Conservation (phyloP, 1,140 invertebrate genomes). For the Lepidurus packardi region DNA sequence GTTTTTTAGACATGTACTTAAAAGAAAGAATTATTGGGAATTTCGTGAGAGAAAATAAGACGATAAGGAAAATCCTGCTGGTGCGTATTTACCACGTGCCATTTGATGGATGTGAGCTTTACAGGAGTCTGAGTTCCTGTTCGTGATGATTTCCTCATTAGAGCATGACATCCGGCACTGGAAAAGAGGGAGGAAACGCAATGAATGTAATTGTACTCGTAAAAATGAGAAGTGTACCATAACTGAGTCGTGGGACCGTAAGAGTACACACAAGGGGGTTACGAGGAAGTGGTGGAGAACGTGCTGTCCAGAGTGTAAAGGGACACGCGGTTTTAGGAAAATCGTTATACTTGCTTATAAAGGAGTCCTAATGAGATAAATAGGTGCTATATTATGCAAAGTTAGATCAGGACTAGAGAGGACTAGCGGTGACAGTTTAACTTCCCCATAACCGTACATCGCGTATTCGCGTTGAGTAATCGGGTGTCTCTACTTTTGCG, state of each 20-base stretch:
- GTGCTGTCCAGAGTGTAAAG: too few relatives aligned
- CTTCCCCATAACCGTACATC: too few relatives aligned
- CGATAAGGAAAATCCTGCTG: neutral
- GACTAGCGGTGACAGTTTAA: too few relatives aligned
- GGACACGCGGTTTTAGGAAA: too few relatives aligned
- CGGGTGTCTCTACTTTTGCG: too few relatives aligned
- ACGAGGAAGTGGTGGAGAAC: neutral
- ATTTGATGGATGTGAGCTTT: neutral
- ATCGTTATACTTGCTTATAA: too few relatives aligned
- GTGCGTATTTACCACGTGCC: slow-evolving; percentile 2
- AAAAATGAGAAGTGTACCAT: neutral
- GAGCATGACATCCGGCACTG: neutral
- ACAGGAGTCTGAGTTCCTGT: neutral
- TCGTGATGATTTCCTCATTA: neutral
- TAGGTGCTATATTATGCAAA: too few relatives aligned
- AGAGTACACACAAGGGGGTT: neutral
- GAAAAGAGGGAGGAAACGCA: neutral
- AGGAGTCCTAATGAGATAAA: too few relatives aligned
- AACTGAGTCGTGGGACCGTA: neutral
- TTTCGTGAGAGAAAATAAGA: too few relatives aligned
- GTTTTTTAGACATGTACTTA: neutral
- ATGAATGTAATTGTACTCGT: neutral
- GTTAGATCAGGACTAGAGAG: too few relatives aligned
- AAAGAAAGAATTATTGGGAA: neutral
- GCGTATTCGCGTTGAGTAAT: too few relatives aligned